Base-by-base conservation (phyloP, 2,113 vertebrate species). In the Centrocercus urophasianus region DNA sequence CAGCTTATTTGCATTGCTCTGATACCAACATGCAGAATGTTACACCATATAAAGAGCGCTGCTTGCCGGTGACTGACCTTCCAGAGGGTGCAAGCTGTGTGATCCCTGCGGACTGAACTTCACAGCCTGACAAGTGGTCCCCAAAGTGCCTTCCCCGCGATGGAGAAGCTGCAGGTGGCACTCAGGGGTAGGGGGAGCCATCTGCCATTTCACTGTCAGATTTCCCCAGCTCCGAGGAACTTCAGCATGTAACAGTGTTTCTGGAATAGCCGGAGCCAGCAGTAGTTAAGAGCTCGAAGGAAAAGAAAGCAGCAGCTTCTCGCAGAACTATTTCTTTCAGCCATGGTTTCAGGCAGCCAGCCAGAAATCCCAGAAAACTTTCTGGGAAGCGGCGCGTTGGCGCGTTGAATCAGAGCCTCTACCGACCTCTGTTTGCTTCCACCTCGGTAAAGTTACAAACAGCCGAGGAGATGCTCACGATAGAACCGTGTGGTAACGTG, bases 301-400 rank as follows among this genome's bases (percentile, higher is more conserved):
- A 18, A 66, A 74, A 93, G 28, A 83, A 76, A 54, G 12, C 70
- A 77, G n/a, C 59, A 28, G n/a, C 50, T 86, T 67, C 61, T 91
- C 12, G 36, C 73, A 77, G 40, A 91, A 83, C 65, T 40, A 45
- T 28, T 94, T 89, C 52, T 92, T 78, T 73, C 83, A 40, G 47
- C 74, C 69, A 57, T 1, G 18, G 59, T 67, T 93, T 71, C 60
- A 88, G 79, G 80, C 76, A 10, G 47, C 21, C 2, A 5, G 83
- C 88, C 83, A 93, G 86, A 94, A 86, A 60, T 60, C 50, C 11
- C 90, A 78, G 72, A 67, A 86, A 95, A 92, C 90, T 90, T 94
- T 64, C 14, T 38, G 52, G 70, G 52, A 38, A 67, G 20, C 34
- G 54, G 19, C 25, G 43, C 11, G 24, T 0, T 10, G 63, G 19